Evolutionary conservation across 2,888 invertebrate species (phyloP).

Genomic region (Temnothorax rugatulus): DNA sequence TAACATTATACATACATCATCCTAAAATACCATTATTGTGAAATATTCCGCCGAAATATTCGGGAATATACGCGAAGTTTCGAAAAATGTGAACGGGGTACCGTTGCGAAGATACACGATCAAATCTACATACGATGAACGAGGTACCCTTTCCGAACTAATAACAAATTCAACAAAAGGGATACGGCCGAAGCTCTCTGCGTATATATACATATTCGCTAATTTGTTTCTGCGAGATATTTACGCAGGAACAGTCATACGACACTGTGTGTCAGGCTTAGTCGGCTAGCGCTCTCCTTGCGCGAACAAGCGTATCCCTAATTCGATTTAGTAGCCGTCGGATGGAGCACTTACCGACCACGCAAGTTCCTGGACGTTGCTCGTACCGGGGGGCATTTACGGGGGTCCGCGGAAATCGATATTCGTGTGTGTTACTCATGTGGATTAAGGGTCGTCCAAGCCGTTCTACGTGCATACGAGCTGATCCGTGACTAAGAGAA

Average conservation of each 20-base stretch:
- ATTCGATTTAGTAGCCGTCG: slow-evolving; percentile 61
- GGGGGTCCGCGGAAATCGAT: slow-evolving; percentile 59
- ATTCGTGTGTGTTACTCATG: slow-evolving; percentile 28
- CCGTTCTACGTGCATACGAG: background rate
- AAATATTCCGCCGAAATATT: slow-evolving; percentile 14
- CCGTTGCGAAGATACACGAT: background rate
- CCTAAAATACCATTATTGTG: background rate
- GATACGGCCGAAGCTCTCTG: background rate
- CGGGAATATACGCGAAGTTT: background rate
- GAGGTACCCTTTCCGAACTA: background rate
- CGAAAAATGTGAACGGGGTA: background rate
- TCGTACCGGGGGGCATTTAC: slow-evolving; percentile 56
- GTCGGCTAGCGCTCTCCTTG: background rate
- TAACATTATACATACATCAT: background rate
- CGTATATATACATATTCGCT: background rate
- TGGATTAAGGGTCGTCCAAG: slow-evolving; percentile 10
- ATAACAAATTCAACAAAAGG: slow-evolving; percentile 9
- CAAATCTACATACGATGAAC: background rate
- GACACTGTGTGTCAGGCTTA: slow-evolving; percentile 10
- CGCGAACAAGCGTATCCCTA: slow-evolving; percentile 57
- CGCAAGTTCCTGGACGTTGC: slow-evolving; percentile 46
- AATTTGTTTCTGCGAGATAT: background rate
- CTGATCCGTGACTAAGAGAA: slow-evolving; percentile 52
- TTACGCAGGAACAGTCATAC: background rate
- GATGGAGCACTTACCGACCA: slow-evolving; percentile 57